These are phyloP conservation scores for Stictocephala bisonia DNA, from an alignment of 2,888 invertebrate species.

Conservation along the genomic window DNA sequence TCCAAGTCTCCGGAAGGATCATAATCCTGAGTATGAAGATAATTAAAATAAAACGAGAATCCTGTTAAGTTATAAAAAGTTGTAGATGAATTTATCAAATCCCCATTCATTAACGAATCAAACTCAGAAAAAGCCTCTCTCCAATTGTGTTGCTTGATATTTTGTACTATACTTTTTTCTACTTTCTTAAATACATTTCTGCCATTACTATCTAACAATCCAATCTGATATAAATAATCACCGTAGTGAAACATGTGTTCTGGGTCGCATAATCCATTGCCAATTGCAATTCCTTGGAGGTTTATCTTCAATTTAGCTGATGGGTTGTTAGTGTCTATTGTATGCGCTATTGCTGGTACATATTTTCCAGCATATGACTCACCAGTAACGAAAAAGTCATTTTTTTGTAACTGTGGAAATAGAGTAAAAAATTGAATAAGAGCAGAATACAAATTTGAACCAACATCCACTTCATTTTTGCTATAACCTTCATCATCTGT, in stretches of 20 bases:
- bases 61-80: constrained; percentile 81
- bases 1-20: constrained; percentile 63
- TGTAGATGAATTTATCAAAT: constrained; percentile 64
- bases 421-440: constrained; percentile 85
- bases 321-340: constrained; percentile 73
- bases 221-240: constrained; percentile 83
- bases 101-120: constrained; percentile 22
- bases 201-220: constrained; percentile 68
- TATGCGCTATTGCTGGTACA: constrained; percentile 80
- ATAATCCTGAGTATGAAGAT: constrained; percentile 65
- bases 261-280: constrained; percentile 85
- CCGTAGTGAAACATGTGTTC: constrained; percentile 79
- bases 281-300: constrained; percentile 78
- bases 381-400: constrained; percentile 88
- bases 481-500: constrained; percentile 83
- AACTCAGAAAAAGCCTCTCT: constrained; percentile 20
- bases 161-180: constrained; percentile 66
- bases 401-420: constrained; percentile 79
- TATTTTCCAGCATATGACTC: constrained; percentile 91
- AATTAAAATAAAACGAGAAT: constrained; percentile 81
- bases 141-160: constrained; percentile 75
- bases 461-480: constrained; percentile 82
- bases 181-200: constrained; percentile 73
- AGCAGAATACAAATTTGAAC: constrained; percentile 80
- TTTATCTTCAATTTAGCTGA: constrained; percentile 75